phyloP scores from a whole-genome alignment of 2,113 vertebrate genomes.

The Caretta caretta region DNA sequence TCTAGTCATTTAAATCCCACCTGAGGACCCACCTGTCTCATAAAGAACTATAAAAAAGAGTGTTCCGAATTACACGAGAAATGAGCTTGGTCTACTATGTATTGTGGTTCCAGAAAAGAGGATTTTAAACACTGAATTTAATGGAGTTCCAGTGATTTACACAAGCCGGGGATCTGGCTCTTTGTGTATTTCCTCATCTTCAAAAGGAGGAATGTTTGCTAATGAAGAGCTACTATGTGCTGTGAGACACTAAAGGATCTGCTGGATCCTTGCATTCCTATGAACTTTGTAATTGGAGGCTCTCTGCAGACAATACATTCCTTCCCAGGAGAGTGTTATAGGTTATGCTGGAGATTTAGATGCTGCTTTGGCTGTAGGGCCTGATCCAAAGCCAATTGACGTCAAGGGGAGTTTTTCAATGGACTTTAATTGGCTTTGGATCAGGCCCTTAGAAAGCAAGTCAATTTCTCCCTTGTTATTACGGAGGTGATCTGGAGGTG shows the following conservation, averaged over 20 bases:
- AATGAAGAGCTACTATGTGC: conserved; percentile 60
- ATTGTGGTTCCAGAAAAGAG: background rate
- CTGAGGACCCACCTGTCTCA: background rate
- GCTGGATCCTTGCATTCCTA: conserved; percentile 45
- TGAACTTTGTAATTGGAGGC: conserved; percentile 44
- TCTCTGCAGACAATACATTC: background rate
- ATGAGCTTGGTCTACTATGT: background rate
- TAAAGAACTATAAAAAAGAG: background rate
- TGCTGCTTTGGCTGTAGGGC: conserved; percentile 42
- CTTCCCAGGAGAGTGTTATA: conserved; percentile 32
- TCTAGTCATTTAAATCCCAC: background rate
- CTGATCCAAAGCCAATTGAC: conserved; percentile 62
- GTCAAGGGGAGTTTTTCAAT: conserved; percentile 16
- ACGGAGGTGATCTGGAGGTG: background rate
- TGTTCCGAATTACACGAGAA: background rate
- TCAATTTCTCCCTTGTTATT: background rate
- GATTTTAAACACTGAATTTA: background rate
- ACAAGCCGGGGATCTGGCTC: background rate
- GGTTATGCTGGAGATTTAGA: conserved; percentile 18
- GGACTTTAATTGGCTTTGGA: background rate
- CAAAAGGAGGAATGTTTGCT: conserved; percentile 44
- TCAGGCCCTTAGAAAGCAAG: background rate
- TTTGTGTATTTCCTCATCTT: background rate
- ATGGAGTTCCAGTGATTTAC: background rate
- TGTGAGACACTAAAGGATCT: conserved; percentile 55